Percentiles rank a stretch among this genome's conserved stretches.
phyloP scores from a whole-genome alignment of 2,113 vertebrate genomes.

The Cynoglossus semilaevis region DNA sequence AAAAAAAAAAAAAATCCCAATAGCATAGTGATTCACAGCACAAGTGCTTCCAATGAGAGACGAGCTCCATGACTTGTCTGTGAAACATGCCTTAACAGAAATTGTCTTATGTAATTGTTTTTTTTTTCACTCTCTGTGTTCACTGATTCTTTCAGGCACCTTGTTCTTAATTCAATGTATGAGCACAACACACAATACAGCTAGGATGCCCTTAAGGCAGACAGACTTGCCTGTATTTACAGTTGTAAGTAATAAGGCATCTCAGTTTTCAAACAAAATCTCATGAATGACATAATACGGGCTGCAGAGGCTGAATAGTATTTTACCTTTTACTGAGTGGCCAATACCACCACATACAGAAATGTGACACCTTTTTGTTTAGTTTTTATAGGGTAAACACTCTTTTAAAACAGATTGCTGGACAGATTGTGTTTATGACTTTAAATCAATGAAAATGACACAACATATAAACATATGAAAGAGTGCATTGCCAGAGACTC shows the following conservation, averaged over 20 bases:
- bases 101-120: too few species aligned
- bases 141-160: too few species aligned
- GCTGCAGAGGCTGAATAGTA: constrained; percentile 25
- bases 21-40: too few species aligned
- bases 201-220: constrained; percentile 13
- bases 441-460: not conserved
- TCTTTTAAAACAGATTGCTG: not conserved
- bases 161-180: too few species aligned
- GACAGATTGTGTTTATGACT: not conserved
- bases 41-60: too few species aligned
- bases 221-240: constrained; percentile 62
- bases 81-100: too few species aligned
- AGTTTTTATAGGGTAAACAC: not conserved
- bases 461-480: too few species aligned
- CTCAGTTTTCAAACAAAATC: constrained; percentile 45
- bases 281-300: constrained; percentile 58
- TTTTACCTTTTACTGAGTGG: constrained; percentile 27
- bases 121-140: too few species aligned
- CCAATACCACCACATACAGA: constrained; percentile 16
- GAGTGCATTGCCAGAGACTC: too few species aligned
- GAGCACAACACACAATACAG: too few species aligned
- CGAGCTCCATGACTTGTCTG: too few species aligned
- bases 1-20: too few species aligned
- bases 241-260: constrained; percentile 23
- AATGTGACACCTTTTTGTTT: constrained; percentile 29